These are phyloP conservation scores for Pachydiplax longipennis DNA, from an alignment of 2,888 invertebrate genomes.

Conservation along the genomic window DNA sequence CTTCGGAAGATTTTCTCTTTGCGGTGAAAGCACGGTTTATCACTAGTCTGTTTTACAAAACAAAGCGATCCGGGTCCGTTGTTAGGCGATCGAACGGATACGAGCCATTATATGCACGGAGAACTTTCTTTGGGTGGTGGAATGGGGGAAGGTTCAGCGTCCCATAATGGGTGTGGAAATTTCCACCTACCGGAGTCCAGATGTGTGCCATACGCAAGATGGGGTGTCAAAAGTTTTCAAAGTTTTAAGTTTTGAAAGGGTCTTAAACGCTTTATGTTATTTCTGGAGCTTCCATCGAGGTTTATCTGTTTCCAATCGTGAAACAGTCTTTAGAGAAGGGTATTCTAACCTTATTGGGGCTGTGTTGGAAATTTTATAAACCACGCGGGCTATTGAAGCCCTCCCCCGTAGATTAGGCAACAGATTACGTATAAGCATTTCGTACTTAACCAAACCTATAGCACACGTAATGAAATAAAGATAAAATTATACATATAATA, in stretches of 20 bases:
- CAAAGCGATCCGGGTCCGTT: background rate
- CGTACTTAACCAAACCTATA: too few relatives aligned
- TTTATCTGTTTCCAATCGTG: too few relatives aligned
- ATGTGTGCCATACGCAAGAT: background rate
- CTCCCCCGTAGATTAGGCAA: too few relatives aligned
- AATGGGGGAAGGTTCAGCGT: background rate
- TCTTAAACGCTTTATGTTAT: background rate
- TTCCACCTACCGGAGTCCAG: background rate
- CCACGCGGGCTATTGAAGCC: too few relatives aligned
- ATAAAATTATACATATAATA: too few relatives aligned
- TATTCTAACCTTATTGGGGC: too few relatives aligned
- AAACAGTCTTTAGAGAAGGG: too few relatives aligned
- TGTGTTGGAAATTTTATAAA: too few relatives aligned
- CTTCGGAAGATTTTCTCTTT: background rate
- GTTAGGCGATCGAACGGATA: background rate
- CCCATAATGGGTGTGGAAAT: background rate
- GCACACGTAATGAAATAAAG: too few relatives aligned
- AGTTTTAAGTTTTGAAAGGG: background rate
- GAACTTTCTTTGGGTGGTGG: background rate
- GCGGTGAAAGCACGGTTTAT: background rate
- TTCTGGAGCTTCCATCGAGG: too few relatives aligned
- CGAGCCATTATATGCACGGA: background rate
- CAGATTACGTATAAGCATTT: too few relatives aligned
- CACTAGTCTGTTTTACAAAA: background rate
- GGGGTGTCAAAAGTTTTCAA: background rate